phyloP scores from a whole-genome alignment of 2,797 vertebrate species.

The Hydrophis major region DNA sequence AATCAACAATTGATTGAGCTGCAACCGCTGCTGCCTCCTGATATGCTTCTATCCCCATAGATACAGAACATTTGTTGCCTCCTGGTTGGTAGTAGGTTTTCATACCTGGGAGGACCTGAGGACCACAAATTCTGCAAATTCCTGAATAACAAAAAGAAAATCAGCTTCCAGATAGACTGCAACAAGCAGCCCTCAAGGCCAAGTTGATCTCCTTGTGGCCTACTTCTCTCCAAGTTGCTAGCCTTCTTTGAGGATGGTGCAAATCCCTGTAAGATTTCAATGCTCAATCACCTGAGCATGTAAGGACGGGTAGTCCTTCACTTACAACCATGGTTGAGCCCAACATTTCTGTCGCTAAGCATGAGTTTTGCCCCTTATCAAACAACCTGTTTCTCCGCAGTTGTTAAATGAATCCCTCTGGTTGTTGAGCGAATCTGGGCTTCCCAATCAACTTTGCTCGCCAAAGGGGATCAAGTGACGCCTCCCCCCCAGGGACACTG shows the following conservation, averaged over 20 bases:
- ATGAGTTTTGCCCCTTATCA: too few species aligned
- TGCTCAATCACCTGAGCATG: neutral
- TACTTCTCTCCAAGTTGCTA: neutral
- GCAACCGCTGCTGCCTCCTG: neutral
- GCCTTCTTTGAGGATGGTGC: neutral
- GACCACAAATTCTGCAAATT: neutral
- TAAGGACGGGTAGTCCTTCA: neutral
- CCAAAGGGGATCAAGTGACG: too few species aligned
- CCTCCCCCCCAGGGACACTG: rapidly evolving
- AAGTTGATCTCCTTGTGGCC: neutral
- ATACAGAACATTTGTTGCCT: neutral
- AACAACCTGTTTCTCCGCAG: too few species aligned
- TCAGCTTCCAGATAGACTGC: neutral
- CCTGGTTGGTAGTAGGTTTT: too few species aligned
- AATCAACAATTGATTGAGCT: neutral
- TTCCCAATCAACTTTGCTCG: too few species aligned
- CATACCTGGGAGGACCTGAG: too few species aligned
- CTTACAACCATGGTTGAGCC: too few species aligned
- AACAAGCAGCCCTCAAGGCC: neutral
- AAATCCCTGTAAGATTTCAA: neutral
- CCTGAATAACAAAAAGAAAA: neutral
- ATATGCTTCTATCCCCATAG: neutral
- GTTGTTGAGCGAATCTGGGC: too few species aligned
- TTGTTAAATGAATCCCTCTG: too few species aligned
- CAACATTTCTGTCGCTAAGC: too few species aligned